A percentile compares a stretch with the other conserved stretches of the same genome.
These are phyloP conservation scores for Sterrhoptilus dennistouni DNA, from an alignment of 2,113 vertebrate genomes.

Conservation along the genomic window DNA sequence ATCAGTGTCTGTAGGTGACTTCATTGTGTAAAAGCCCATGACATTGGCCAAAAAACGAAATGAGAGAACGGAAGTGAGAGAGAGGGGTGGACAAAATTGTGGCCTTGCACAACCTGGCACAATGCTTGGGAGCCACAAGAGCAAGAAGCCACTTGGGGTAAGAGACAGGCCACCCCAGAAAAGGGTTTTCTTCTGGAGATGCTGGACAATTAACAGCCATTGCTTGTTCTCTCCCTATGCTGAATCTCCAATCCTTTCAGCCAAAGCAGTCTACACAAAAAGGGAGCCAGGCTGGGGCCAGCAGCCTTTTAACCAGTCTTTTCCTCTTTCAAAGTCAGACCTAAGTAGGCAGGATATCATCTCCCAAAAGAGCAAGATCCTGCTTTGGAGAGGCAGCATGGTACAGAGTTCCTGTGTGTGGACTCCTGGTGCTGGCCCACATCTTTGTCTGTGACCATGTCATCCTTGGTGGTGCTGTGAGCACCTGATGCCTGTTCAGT, in stretches of 20 bases:
- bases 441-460: neutral
- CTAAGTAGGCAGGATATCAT: neutral
- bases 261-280: neutral
- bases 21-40: neutral
- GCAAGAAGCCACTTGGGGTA: neutral
- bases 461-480: neutral
- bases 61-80: neutral
- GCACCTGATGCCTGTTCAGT: neutral
- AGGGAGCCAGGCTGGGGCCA: neutral
- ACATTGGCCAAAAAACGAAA: neutral
- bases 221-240: neutral
- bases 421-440: neutral
- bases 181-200: neutral
- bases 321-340: neutral
- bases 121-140: neutral
- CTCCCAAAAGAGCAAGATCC: neutral
- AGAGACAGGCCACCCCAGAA: neutral
- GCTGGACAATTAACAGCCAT: neutral
- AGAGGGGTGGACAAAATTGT: neutral
- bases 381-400: neutral
- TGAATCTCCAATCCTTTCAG: neutral
- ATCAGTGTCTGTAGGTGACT: neutral
- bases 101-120: neutral
- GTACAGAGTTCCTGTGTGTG: rapidly evolving
- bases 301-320: neutral